Evolutionary conservation across 1,140 invertebrate species (phyloP).

Genomic region (Bombus breviceps): DNA sequence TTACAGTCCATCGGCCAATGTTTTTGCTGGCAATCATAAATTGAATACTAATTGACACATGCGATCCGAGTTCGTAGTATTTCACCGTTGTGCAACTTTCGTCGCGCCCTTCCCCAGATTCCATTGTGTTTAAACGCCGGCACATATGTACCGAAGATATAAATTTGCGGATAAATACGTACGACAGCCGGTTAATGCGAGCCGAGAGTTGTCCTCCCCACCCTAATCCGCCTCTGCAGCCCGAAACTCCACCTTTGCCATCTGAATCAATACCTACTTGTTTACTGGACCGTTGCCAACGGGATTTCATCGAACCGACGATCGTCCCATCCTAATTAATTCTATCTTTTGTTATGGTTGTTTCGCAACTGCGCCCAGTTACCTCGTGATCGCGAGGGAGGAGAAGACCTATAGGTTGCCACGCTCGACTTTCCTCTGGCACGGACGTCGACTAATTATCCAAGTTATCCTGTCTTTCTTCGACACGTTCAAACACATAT

Average conservation of each 20-base stretch:
- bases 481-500: not conserved
- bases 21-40: constrained; percentile 69
- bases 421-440: constrained; percentile 40
- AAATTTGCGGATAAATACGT: constrained; percentile 78
- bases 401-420: constrained; percentile 38
- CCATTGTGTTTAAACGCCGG: constrained; percentile 65
- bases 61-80: constrained; percentile 66
- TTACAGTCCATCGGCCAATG: constrained; percentile 36
- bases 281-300: constrained; percentile 76
- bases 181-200: constrained; percentile 74
- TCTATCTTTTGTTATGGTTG: constrained; percentile 71
- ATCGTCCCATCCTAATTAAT: constrained; percentile 72
- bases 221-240: constrained; percentile 39
- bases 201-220: constrained; percentile 30
- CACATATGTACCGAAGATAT: constrained; percentile 74
- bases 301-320: constrained; percentile 70
- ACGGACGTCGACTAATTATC: constrained; percentile 61
- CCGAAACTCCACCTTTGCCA: constrained; percentile 58
- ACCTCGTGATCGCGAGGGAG: constrained; percentile 3
- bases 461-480: constrained; percentile 12
- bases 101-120: constrained; percentile 36
- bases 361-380: constrained; percentile 53
- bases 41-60: constrained; percentile 77
- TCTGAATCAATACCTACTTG: constrained; percentile 78
- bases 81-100: constrained; percentile 73